Evolutionary conservation across 2,888 invertebrate genomes (phyloP), one percentile per base, ranked within the genome.

Genomic region (Miltochrista miniata): DNA sequence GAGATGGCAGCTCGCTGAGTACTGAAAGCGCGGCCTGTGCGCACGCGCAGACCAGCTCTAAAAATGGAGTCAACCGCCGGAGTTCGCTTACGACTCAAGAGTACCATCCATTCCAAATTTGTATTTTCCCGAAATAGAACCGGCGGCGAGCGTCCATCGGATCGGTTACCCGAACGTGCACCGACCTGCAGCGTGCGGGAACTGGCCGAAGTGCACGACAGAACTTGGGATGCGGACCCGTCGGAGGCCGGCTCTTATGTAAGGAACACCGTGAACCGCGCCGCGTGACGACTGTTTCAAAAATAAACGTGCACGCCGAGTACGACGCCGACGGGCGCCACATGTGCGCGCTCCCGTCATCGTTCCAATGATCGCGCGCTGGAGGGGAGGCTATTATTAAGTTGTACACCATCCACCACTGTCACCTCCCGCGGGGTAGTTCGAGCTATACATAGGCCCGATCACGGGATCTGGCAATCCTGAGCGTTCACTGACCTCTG

Each of bases 61-160:
- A 91, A 91, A 91, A 90, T 90, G 91, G 91, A 90, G 78, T 84
- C 90, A 83, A 85, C 87, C 85, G 85, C 74, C 83, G 88, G 90
- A 86, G 87, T 87, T 89, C 85, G 88, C 88, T 89, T 87, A 83
- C 87, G 85, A 84, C 79, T 85, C 86, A 85, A 87, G 87, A 87
- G 90, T 88, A 87, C 89, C 88, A 89, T 89, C 90, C 89, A 88
- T 89, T 94, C 95, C 95, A 95, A 95, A 95, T 95, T 95, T 94
- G 95, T 95, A 95, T 95, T 95, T 95, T 94, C 95, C 93, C 93
- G 93, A 95, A 95, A 95, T 94, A 94, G 89, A 84, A 68, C 76
- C 88, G 92, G 83, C 90, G 91, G 90, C 91, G 88, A 71, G 86
- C 88, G 88, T 85, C 83, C 83, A 83, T 82, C 91, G 90, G 90